phyloP scores from a whole-genome alignment of 2,797 vertebrate species.

The Hypotaenidia okinawae region DNA sequence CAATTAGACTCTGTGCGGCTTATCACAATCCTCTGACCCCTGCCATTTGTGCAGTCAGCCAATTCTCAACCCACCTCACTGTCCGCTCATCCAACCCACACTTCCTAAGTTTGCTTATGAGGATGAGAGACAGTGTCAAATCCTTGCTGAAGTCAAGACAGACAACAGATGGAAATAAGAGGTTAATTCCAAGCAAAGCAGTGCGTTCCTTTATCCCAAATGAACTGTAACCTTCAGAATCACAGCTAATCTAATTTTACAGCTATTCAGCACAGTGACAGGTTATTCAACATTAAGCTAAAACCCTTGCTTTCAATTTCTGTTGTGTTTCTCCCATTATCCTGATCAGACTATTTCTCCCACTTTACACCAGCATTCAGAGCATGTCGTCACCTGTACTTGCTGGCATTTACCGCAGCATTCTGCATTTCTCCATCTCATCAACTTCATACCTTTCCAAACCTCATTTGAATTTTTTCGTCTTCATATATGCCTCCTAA shows the following conservation, averaged over 20 bases:
- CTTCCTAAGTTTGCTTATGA: no score
- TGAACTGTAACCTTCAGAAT: neutral
- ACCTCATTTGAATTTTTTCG: neutral
- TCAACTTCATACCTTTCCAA: neutral
- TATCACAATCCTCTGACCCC: no score
- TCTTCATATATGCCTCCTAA: neutral
- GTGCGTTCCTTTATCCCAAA: neutral
- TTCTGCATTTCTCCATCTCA: constrained; percentile 7
- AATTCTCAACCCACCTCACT: no score
- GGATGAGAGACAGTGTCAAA: no score
- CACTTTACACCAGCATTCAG: neutral
- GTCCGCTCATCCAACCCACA: no score
- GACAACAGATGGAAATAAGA: neutral
- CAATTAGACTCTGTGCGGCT: no score
- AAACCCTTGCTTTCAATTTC: neutral
- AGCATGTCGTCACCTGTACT: neutral
- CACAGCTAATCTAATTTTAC: neutral
- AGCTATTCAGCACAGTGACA: neutral
- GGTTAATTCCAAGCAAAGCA: neutral
- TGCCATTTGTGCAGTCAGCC: no score
- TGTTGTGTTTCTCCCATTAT: neutral
- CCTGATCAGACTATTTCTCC: neutral
- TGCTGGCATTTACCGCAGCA: neutral
- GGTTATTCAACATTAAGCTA: neutral
- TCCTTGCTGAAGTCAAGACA: no score